These are phyloP conservation scores for Epirrhoe tristata DNA, from an alignment of 2,888 invertebrate species.

Conservation along the genomic window DNA sequence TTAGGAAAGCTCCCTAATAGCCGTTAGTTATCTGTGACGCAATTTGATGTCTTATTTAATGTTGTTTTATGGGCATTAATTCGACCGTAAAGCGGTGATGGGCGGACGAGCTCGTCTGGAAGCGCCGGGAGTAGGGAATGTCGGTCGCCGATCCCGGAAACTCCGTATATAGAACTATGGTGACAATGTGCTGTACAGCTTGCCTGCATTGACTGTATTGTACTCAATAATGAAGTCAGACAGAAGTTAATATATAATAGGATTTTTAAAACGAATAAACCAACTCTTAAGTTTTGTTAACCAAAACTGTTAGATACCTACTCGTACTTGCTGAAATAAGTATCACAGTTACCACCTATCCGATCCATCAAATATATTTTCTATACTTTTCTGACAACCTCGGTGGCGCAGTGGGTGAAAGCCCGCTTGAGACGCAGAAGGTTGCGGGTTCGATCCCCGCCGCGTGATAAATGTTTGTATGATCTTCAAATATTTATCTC, in stretches of 20 bases:
- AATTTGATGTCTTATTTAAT: slow-evolving; percentile 21
- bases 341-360: no score
- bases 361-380: no score
- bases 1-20: not conserved
- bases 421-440: no score
- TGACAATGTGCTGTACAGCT: slow-evolving; percentile 36
- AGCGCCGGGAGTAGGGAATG: slow-evolving; percentile 42
- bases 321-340: no score
- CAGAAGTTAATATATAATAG: not conserved
- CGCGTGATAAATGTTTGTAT: no score
- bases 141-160: slow-evolving; percentile 72
- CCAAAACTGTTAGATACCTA: no score
- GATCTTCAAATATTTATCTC: no score
- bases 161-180: slow-evolving; percentile 59
- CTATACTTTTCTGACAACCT: no score
- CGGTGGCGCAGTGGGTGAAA: no score
- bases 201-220: not conserved
- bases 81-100: slow-evolving; percentile 20
- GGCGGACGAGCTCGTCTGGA: slow-evolving; percentile 35
- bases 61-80: slow-evolving; percentile 25
- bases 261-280: not conserved
- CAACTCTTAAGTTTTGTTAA: no score
- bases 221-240: not conserved
- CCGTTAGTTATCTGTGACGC: slow-evolving; percentile 11
- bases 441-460: no score